A percentile compares a stretch with the other conserved stretches of the same genome.
Conservation (phyloP, 1,140 invertebrate genomes). For the Diplogasteroides magnus region DNA sequence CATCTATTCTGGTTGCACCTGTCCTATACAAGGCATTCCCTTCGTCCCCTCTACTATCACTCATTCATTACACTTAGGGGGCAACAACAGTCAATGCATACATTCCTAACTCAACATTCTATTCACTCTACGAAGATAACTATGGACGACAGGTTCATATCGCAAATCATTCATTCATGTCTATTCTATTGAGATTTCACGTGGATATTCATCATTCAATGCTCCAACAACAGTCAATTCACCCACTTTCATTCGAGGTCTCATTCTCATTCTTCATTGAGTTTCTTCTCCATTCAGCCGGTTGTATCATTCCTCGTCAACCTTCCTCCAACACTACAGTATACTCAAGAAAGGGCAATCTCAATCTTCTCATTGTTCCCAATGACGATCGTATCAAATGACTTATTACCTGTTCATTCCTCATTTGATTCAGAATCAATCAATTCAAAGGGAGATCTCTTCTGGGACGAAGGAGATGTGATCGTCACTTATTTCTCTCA, state of each 20-base stretch:
- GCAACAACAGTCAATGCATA: conserved; percentile 36
- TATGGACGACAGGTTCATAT: conserved; percentile 29
- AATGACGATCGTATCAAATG: not conserved
- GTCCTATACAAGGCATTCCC: not conserved
- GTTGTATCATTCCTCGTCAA: conserved; percentile 30
- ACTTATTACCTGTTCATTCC: conserved; percentile 15
- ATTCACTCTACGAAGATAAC: conserved; percentile 43
- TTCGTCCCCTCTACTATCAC: conserved; percentile 7
- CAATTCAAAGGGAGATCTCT: conserved; percentile 66
- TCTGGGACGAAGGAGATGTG: conserved; percentile 72
- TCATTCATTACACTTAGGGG: conserved; percentile 24
- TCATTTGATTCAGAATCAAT: too few relatives aligned
- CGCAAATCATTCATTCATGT: conserved; percentile 37
- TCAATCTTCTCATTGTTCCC: conserved; percentile 32
- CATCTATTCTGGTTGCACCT: conserved; percentile 27
- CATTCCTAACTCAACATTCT: conserved; percentile 38
- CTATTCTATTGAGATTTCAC: conserved; percentile 40
- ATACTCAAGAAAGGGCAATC: conserved; percentile 28
- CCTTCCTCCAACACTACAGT: conserved; percentile 17
- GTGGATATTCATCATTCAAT: not conserved
- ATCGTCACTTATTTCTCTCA: conserved; percentile 25
- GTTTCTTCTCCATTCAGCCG: too few relatives aligned
- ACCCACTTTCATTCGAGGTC: too few relatives aligned
- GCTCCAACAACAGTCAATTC: too few relatives aligned
- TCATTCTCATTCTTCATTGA: too few relatives aligned